Base-by-base conservation (phyloP, 2,888 invertebrate species). In the Ashinkailepas kermadecensis region DNA sequence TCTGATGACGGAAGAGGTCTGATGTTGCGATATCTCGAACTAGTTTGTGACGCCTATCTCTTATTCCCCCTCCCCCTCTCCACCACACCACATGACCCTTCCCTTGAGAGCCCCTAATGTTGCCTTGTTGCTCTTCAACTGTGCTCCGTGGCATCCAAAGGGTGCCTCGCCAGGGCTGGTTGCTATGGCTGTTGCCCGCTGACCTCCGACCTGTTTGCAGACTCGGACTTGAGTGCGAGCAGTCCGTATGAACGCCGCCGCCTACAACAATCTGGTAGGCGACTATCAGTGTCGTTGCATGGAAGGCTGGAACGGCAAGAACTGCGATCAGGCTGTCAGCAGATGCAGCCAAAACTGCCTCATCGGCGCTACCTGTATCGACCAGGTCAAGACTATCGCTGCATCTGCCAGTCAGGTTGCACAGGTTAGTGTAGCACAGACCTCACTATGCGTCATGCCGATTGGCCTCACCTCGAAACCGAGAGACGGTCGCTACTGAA, bases 341-440 rank as follows among this genome's bases (percentile, higher is more conserved):
- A 95, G 95, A 88, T 96, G 95, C 89, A 91, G 92, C 83, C 94
- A 94, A 82, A 94, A 95, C 86, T 96, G 96, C 88, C 91, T 92
- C 85, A 93, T 96, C 88, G 95, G 94, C 80, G 96, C 95, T 84
- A 94, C 95, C 59, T 96, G 96, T 89, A 94, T 96, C 87, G 96
- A 96, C 89, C 91, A 96, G 84, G 95, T 95, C 86, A 93, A 87
- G 95, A 95, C 88, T 96, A 94, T 89, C 94, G 95, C 87, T 97
- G 97, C 88, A 94, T 94, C 84, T 97, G 96, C 89, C 91, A 92
- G 84, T 91, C 93, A 7, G 96, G 96, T 80, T 96, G 91, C 88
- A 92, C 93, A 83, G 93, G 93, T 86, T 89, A 90, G 85, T 82
- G 65, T n/a, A 6, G 54, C 57, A 54, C 39, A 39, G 39, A 39